Evolutionary conservation across 2,113 vertebrate genomes (phyloP).

Genomic region (Pygoscelis adeliae): DNA sequence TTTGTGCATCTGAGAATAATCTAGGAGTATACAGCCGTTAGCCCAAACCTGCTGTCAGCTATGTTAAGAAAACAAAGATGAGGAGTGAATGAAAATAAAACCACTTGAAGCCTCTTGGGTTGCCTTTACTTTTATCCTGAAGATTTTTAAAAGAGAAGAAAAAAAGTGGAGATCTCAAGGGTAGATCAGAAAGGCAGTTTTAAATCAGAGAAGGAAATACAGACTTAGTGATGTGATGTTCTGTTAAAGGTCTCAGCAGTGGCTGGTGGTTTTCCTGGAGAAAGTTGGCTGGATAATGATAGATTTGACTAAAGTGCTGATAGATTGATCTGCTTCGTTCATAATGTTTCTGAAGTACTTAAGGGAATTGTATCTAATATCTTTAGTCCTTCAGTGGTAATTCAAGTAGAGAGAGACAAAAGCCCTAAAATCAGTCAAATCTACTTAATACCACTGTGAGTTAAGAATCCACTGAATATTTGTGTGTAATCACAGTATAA

Average conservation of each 20-base stretch:
- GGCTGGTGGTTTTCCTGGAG: not conserved
- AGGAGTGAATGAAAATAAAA: slow-evolving; percentile 38
- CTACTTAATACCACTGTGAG: not conserved
- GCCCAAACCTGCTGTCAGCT: slow-evolving; percentile 13
- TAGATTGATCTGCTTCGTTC: not conserved
- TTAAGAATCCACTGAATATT: not conserved
- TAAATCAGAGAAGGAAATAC: not conserved
- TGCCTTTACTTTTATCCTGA: slow-evolving; percentile 7
- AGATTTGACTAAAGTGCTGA: not conserved
- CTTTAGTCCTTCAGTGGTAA: not conserved
- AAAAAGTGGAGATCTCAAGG: slow-evolving; percentile 8
- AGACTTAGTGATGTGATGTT: not conserved
- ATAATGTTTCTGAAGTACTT: not conserved
- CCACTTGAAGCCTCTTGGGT: not conserved
- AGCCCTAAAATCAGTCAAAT: not conserved
- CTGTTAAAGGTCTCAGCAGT: not conserved
- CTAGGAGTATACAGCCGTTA: not conserved
- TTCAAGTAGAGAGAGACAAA: not conserved
- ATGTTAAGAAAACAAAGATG: slow-evolving; percentile 4
- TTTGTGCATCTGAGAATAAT: slow-evolving; percentile 1
- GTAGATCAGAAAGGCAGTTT: slow-evolving; percentile 13
- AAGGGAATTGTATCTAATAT: not conserved
- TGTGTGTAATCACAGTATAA: not conserved
- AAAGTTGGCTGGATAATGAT: not conserved
- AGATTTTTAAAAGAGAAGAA: not conserved